A percentile compares a stretch with the other conserved stretches of the same genome.
Evolutionary conservation across 2,113 vertebrate species (phyloP).

Genomic region (Ciconia stormi): DNA sequence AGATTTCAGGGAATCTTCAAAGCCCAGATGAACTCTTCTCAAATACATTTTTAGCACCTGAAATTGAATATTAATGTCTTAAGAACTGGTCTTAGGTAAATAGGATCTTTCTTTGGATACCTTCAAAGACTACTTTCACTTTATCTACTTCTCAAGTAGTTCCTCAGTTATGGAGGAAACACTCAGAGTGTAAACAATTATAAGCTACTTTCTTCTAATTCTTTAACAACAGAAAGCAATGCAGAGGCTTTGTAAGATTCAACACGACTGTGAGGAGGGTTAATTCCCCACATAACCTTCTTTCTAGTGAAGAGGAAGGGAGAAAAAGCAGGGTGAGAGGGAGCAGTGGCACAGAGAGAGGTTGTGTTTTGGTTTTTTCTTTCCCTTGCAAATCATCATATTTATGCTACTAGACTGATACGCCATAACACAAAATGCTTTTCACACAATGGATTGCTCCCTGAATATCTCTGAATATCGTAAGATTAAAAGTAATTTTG

Average conservation of each 20-base stretch:
- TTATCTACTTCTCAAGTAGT: background rate
- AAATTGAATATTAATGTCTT: background rate
- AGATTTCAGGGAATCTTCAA: background rate
- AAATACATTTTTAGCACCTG: background rate
- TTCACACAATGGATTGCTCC: background rate
- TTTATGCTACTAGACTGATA: background rate
- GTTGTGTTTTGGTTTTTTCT: background rate
- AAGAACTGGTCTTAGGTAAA: background rate
- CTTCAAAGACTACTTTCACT: background rate
- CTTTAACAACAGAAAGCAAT: background rate
- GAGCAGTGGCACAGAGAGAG: background rate
- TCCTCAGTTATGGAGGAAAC: background rate
- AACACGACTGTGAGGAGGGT: background rate
- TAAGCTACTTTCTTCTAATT: background rate
- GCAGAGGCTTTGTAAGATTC: background rate
- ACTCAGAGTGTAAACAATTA: background rate
- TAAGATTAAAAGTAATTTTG: background rate
- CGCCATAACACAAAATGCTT: background rate
- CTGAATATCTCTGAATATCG: background rate
- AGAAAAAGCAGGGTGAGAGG: background rate
- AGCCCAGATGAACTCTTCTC: background rate
- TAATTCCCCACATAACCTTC: background rate
- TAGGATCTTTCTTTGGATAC: background rate
- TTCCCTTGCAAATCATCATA: background rate
- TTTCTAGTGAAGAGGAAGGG: background rate